Evolutionary conservation across 2,797 vertebrate species (phyloP).

Genomic region (Protosalanx chinensis): DNA sequence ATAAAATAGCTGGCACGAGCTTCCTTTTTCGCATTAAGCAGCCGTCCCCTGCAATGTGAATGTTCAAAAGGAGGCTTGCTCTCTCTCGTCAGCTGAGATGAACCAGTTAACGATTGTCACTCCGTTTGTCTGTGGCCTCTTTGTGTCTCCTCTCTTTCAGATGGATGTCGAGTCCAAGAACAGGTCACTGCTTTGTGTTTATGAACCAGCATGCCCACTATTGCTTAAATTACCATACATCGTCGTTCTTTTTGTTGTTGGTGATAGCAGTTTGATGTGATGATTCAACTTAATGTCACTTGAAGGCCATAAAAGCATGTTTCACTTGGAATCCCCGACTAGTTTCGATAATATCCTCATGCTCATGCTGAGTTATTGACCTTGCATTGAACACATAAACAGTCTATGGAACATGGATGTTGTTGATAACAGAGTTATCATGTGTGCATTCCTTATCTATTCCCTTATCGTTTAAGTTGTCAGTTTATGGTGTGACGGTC

Average conservation of each 20-base stretch:
- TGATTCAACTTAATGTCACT: no score
- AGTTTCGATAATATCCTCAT: no score
- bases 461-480: not conserved
- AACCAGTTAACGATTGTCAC: conserved; percentile 34
- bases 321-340: no score
- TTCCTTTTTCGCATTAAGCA: conserved; percentile 30
- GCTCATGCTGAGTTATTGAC: no score
- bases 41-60: conserved; percentile 20
- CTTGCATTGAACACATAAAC: not conserved
- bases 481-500: not conserved
- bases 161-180: conserved; percentile 83
- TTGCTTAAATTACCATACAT: not conserved
- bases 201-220: conserved; percentile 4
- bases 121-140: not conserved
- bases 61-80: conserved; percentile 24
- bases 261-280: not conserved
- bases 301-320: no score
- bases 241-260: not conserved
- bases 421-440: not conserved
- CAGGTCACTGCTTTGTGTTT: conserved; percentile 76
- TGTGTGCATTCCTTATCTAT: not conserved
- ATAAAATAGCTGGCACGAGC: conserved; percentile 6
- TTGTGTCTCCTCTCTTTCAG: conserved; percentile 74
- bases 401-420: not conserved
- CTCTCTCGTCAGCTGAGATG: conserved; percentile 20